phyloP scores from a whole-genome alignment of 2,797 vertebrate species.

The Trematomus bernacchii region DNA sequence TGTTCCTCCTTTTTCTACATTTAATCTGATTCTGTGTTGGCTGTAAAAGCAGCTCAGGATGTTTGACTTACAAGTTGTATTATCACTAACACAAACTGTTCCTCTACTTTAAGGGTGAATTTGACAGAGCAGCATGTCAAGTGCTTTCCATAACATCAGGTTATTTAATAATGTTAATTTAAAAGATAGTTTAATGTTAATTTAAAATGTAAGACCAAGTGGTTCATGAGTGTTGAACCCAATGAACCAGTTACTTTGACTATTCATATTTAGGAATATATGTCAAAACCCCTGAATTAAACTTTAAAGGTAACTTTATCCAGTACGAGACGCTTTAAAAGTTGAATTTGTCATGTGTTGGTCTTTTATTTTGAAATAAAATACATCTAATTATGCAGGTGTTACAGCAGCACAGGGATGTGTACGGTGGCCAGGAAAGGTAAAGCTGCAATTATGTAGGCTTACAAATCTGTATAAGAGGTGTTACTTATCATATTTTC shows the following conservation, averaged over 20 bases:
- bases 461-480: background rate
- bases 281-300: too few species aligned
- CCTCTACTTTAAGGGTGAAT: background rate
- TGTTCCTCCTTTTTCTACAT: background rate
- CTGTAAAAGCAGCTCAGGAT: background rate
- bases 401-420: too few species aligned
- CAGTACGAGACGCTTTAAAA: background rate
- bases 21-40: conserved; percentile 4
- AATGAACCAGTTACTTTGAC: too few species aligned
- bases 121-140: background rate
- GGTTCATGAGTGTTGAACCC: too few species aligned
- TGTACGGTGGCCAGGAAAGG: too few species aligned
- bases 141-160: too few species aligned
- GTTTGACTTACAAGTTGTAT: background rate
- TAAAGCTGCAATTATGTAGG: background rate
- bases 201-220: too few species aligned
- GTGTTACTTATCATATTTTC: background rate
- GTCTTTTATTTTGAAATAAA: background rate
- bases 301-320: too few species aligned
- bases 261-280: too few species aligned
- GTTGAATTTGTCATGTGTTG: background rate
- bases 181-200: too few species aligned
- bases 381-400: background rate
- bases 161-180: too few species aligned
- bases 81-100: background rate